Evolutionary conservation across 1,140 invertebrate genomes (phyloP), one percentile per base, ranked within the genome.

Genomic region (Orius insidiosus): DNA sequence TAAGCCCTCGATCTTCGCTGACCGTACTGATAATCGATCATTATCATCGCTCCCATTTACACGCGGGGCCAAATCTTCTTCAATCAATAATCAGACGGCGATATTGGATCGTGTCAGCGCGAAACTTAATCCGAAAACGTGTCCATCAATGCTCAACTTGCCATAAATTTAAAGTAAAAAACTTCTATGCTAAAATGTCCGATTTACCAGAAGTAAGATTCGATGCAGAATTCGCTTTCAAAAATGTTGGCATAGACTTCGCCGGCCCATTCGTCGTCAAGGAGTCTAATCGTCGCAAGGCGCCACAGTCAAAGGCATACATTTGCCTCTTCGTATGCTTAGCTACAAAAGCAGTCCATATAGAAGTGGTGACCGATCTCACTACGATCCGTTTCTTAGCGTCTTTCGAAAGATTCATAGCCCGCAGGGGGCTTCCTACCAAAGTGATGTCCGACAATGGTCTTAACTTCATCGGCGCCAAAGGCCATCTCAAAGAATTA

Each of bases 51-150:
- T 51, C 16, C 11, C 56, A 54, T 10, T 18, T 60, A 31, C 58
- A 60, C 50, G 57, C 57, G 16, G 59, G 60, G 4, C 52, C 53
- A 2, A 50, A 56, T 43, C 24, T 62, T 4, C 52, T 60, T 16
- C 35, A 53, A 4, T 53, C 54, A 14, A 47, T 50, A 33, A 46
- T 65, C 3, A 42, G 49, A 24, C 50, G 53, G 11, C 43, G 49
- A 16, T 62, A 52, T 45, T 65, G 61, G 59, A 58, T 61, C 14
- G 5, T 59, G 2, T 34, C 47, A 10, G 55, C 39, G n/a, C 54
- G 49, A 33, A 34, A 45, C 4, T 14, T 52, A 7, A 48, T 57
- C 14, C 51, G 50, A 39, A 32, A 15, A 2, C 42, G 46, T 7
- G 51, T 55, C 3, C 45, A 46, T 15, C 48, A 54, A n/a, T 64